Percentiles rank a stretch among this genome's conserved stretches.
Conservation (phyloP, 2,113 vertebrate genomes). For the Turnix velox region DNA sequence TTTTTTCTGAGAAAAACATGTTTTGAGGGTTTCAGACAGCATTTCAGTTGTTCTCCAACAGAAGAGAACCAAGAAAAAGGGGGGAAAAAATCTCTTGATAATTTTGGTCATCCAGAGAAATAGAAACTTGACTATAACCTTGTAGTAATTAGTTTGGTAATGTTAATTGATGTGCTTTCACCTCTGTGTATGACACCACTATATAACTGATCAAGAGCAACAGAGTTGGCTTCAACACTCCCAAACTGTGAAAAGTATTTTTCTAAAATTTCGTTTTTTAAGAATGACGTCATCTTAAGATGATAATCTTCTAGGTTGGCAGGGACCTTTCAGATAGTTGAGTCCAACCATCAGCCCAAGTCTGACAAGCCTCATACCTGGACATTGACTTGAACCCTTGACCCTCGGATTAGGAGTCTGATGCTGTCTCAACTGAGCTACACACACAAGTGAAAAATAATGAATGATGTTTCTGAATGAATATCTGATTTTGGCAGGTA, state of each 20-base stretch:
- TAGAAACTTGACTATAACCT: background rate
- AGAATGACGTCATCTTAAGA: too few relatives aligned
- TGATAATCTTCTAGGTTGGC: too few relatives aligned
- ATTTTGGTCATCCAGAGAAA: background rate
- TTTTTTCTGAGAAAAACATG: background rate
- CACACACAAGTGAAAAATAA: background rate
- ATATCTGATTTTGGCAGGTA: constrained; percentile 75
- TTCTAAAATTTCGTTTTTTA: background rate
- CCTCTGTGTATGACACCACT: background rate
- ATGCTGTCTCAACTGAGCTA: too few relatives aligned
- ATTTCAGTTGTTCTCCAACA: background rate
- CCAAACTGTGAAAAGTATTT: background rate
- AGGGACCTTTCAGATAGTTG: too few relatives aligned
- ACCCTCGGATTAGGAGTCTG: too few relatives aligned
- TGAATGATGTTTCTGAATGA: background rate
- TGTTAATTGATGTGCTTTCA: background rate
- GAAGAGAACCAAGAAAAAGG: background rate
- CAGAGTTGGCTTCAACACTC: background rate
- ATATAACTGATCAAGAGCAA: background rate
- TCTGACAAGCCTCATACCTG: too few relatives aligned
- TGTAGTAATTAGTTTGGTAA: background rate
- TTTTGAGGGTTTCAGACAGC: background rate
- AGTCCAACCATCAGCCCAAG: too few relatives aligned
- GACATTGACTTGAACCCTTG: too few relatives aligned
- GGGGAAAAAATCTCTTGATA: background rate